Percentiles rank a stretch among this genome's conserved stretches.
These are phyloP conservation scores for Cataglyphis hispanica DNA, from an alignment of 1,140 invertebrate species.

Conservation along the genomic window DNA sequence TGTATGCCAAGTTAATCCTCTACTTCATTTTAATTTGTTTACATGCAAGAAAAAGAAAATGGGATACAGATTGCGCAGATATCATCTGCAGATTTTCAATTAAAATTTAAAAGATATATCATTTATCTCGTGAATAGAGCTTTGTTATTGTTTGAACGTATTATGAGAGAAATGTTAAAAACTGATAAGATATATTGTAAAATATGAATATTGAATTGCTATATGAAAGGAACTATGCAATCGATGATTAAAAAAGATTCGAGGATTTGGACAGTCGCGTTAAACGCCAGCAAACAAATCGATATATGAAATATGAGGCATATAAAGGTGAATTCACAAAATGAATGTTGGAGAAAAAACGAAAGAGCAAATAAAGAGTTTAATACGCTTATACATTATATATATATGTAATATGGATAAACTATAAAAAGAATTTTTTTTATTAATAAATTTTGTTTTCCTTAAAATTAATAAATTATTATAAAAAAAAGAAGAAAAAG, in stretches of 20 bases:
- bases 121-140: neutral
- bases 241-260: neutral
- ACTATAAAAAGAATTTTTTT: too few species aligned
- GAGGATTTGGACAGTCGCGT: neutral
- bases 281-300: conserved; percentile 9
- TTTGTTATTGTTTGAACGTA: neutral
- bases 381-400: neutral
- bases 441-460: too few species aligned
- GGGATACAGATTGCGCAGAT: neutral
- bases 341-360: neutral
- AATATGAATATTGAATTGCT: neutral
- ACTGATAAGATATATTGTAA: neutral
- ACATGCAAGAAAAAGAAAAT: neutral
- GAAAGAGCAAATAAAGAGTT: neutral
- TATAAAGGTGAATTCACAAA: neutral
- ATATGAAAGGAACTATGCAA: neutral
- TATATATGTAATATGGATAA: too few species aligned
- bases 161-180: neutral
- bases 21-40: neutral
- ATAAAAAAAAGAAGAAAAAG: too few species aligned
- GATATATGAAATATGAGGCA: neutral
- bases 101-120: neutral
- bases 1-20: neutral
- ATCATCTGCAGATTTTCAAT: neutral
- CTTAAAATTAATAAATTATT: too few species aligned